Percentiles rank a stretch among this genome's conserved stretches.
Conservation (phyloP, 2,113 vertebrate species). For the Pollimyrus isidori region DNA sequence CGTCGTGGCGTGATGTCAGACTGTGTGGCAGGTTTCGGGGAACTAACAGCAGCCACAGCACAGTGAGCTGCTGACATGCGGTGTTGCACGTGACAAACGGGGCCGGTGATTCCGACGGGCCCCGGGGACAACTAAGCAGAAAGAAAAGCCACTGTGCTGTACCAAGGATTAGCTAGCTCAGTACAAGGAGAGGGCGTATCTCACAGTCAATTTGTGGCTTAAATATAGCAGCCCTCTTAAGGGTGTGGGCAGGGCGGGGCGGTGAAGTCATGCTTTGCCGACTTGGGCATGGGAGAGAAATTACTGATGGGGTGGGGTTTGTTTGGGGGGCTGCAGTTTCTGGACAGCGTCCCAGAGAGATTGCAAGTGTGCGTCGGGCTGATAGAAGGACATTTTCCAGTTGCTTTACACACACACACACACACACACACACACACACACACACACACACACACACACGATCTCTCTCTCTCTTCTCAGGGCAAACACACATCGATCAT, state of each 20-base stretch:
- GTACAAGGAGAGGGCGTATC: constrained; percentile 23
- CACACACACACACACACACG: background rate
- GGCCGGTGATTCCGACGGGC: background rate
- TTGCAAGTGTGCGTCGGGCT: constrained; percentile 8
- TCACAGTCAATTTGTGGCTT: constrained; percentile 35
- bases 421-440: background rate
- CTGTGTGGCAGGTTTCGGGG: background rate
- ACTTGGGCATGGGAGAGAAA: constrained; percentile 23
- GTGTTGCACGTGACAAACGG: background rate
- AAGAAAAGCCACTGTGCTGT: background rate
- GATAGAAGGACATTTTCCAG: background rate
- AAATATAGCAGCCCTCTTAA: constrained; percentile 47
- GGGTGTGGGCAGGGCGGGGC: constrained; percentile 46
- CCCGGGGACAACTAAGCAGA: background rate
- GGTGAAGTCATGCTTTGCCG: constrained; percentile 51
- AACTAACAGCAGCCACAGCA: background rate
- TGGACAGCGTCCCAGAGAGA: constrained; percentile 30
- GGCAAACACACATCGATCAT: background rate
- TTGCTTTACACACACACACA: background rate
- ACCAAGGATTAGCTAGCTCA: background rate
- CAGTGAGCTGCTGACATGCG: background rate
- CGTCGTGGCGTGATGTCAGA: background rate
- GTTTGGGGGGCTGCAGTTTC: constrained; percentile 29
- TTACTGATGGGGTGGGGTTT: constrained; percentile 30
- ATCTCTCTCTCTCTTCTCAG: background rate